Base-by-base conservation (phyloP, 2,797 vertebrate species). In the Arrhamphus sclerolepis region DNA sequence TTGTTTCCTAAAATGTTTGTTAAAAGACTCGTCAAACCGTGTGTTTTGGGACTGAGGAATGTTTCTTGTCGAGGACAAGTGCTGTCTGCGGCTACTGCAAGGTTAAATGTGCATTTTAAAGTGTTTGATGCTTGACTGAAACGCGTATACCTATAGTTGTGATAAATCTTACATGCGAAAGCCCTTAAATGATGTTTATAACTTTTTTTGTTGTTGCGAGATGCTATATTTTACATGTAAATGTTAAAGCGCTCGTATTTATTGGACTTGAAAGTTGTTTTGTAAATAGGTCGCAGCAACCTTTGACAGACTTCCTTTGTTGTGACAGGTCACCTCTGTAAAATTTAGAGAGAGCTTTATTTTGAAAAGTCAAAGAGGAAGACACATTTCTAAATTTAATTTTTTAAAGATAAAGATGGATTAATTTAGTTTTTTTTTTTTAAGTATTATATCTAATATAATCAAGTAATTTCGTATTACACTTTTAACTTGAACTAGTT, bases 11-110 rank as follows among this genome's bases (percentile, higher is more conserved):
- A 49, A 1, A 87, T 86, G 81, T 81, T 72, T 8, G 0, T 41
- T 0, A 34, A 4, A 3, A 81, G 51, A 18, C 4, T 77, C 5
- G 7, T 70, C 0, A 62, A 51, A 46, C 40, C 11, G 0, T 75
- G 42, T 56, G 1, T 85, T 39, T 59, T 28, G 0, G 68, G 65
- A 0, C 46, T 87, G 4, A 79, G 54, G 56, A 58, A 82, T 58
- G 53, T 52, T 0, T 26, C 40, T 3, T 22, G 53, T 2, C n/a
- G 48, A 22, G 47, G 50, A 42, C 58, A 20, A 24, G 3, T 13
- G 34, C 43, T 80, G 0, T 63, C 28, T 19, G 62, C 60, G 0
- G 63, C 61, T 0, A 2, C 43, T 34, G 16, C 40, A 0, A 84
- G 81, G 84, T 87, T n/a, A 70, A 19, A 26, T 8, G 19, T 6